Evolutionary conservation across 2,113 vertebrate genomes (phyloP).

Genomic region (Bambusicola thoracicus): DNA sequence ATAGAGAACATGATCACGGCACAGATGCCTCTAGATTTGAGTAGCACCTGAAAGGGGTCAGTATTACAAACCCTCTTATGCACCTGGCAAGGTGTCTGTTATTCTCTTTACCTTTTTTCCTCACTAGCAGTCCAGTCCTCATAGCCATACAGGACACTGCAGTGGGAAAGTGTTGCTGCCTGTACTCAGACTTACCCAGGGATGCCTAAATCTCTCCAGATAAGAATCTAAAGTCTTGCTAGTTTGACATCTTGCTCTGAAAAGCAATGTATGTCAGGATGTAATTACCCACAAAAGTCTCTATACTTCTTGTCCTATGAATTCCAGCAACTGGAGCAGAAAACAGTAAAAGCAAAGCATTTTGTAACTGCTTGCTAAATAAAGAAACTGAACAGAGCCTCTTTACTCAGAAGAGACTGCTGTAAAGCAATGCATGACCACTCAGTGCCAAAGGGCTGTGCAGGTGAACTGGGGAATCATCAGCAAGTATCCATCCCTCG

Average conservation of each 20-base stretch:
- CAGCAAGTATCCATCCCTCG: not conserved
- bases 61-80: not conserved
- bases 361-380: not conserved
- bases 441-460: not conserved
- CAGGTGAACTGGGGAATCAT: not conserved
- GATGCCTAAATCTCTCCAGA: not conserved
- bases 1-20: not conserved
- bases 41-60: not conserved
- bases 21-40: not conserved
- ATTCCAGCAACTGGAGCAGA: constrained; percentile 25
- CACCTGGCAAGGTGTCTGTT: not conserved
- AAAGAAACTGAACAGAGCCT: not conserved
- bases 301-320: not conserved
- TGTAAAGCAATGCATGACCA: not conserved
- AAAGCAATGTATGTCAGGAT: not conserved
- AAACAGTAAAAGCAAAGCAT: not conserved
- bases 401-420: constrained; percentile 15
- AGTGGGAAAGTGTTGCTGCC: not conserved
- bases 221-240: not conserved
- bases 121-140: rapidly evolving
- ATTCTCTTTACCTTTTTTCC: not conserved
- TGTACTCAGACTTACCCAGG: not conserved
- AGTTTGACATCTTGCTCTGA: not conserved
- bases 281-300: not conserved
- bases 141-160: not conserved